Percentiles rank a stretch among this genome's conserved stretches.
phyloP scores from a whole-genome alignment of 2,888 invertebrate genomes.

The Morpho achilles region DNA sequence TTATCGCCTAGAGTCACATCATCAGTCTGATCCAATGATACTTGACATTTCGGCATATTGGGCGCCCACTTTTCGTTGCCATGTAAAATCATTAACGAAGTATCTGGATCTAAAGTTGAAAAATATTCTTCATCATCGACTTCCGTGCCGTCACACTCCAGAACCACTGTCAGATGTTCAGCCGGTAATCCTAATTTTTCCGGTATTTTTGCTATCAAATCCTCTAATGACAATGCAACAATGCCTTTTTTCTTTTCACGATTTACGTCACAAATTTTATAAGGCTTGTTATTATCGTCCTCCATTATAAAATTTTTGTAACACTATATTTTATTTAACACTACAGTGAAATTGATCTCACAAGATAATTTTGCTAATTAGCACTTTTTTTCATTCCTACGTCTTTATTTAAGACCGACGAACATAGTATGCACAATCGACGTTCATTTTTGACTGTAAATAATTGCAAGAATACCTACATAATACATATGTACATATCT shows the following conservation, averaged over 20 bases:
- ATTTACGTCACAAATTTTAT: constrained; percentile 88
- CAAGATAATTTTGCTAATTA: neutral
- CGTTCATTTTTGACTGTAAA: too few species aligned
- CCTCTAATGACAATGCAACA: constrained; percentile 88
- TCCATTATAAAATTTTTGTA: constrained; percentile 57
- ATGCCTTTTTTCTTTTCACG: constrained; percentile 90
- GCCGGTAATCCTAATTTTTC: constrained; percentile 84
- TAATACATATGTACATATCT: too few species aligned
- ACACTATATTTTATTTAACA: neutral
- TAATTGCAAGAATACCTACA: too few species aligned
- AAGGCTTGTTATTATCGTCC: constrained; percentile 82
- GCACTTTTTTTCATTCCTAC: constrained; percentile 5
- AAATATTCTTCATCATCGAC: constrained; percentile 98
- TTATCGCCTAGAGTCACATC: constrained; percentile 72
- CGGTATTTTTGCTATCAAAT: constrained; percentile 86
- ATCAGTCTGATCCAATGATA: constrained; percentile 80
- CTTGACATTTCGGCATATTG: constrained; percentile 80
- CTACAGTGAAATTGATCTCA: neutral
- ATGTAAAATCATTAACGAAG: constrained; percentile 89
- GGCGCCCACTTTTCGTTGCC: constrained; percentile 88
- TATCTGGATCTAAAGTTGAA: constrained; percentile 92
- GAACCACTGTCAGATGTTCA: constrained; percentile 86
- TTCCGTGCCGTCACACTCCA: constrained; percentile 96
- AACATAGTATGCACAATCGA: too few species aligned
- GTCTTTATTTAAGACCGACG: neutral